phyloP scores from a whole-genome alignment of 2,888 invertebrate species.

The Macropis europaea region DNA sequence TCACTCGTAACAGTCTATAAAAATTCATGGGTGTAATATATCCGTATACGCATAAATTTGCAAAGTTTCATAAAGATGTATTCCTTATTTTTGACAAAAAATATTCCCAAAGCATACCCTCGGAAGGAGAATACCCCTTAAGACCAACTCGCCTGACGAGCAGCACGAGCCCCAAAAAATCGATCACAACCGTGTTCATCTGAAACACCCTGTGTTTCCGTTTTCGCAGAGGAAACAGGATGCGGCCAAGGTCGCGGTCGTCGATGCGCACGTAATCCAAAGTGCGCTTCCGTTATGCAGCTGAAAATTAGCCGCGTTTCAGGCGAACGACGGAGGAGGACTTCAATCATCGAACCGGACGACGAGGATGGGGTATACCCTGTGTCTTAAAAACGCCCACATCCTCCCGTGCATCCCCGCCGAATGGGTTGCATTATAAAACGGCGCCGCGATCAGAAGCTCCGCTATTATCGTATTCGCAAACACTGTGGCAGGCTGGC shows the following conservation, averaged over 20 bases:
- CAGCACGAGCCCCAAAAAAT: no score
- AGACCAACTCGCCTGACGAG: no score
- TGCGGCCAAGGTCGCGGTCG: conserved; percentile 61
- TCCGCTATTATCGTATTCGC: conserved; percentile 16
- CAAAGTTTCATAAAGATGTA: no score
- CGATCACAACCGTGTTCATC: no score
- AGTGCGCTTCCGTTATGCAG: conserved; percentile 53
- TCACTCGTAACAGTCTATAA: no score
- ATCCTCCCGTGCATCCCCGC: conserved; percentile 68
- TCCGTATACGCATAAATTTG: no score
- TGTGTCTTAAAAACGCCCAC: conserved; percentile 67
- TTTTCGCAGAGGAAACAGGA: conserved; percentile 63
- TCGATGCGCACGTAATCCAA: conserved; percentile 36
- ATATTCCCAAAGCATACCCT: no score
- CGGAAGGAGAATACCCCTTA: no score
- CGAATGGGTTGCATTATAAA: conserved; percentile 65
- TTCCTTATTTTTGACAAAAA: no score
- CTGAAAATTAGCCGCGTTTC: conserved; percentile 56
- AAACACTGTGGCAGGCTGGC: not conserved
- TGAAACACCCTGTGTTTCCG: no score
- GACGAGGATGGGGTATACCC: conserved; percentile 61
- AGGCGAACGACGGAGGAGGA: conserved; percentile 28
- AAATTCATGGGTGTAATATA: no score
- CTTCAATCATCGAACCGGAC: conserved; percentile 52
- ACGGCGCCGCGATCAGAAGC: conserved; percentile 11